These are phyloP conservation scores for Stigmatopora argus DNA, from an alignment of 2,113 vertebrate species.

Conservation along the genomic window DNA sequence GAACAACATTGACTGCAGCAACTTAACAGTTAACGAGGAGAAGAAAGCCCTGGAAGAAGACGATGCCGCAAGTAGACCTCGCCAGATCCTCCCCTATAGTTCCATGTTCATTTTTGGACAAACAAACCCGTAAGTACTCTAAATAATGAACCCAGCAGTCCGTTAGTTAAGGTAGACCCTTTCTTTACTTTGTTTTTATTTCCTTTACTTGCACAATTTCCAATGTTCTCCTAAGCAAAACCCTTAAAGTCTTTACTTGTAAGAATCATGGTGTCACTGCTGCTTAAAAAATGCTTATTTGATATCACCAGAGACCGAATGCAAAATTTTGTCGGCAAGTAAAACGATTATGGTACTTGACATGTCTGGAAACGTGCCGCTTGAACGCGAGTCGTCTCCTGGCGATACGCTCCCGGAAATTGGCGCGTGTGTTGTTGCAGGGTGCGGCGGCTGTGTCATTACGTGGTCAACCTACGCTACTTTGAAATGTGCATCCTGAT, in stretches of 20 bases:
- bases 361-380: neutral
- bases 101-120: constrained; percentile 94
- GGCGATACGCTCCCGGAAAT: neutral
- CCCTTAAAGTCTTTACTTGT: neutral
- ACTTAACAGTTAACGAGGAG: constrained; percentile 74
- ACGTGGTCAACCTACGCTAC: constrained; percentile 89
- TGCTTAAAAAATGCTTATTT: neutral
- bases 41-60: constrained; percentile 86
- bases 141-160: neutral
- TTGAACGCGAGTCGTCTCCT: neutral
- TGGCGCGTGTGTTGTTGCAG: constrained; percentile 57
- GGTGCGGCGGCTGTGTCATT: constrained; percentile 87
- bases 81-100: constrained; percentile 88
- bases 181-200: no score
- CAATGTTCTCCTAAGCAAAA: neutral
- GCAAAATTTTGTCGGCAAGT: neutral
- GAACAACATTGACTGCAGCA: constrained; percentile 84
- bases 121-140: constrained; percentile 85
- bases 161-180: neutral
- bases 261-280: neutral
- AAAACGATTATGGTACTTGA: neutral
- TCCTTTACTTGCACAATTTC: neutral
- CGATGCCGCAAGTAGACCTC: constrained; percentile 70
- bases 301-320: neutral
- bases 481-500: constrained; percentile 96